Percentiles rank a stretch among this genome's conserved stretches.
Evolutionary conservation across 2,797 vertebrate species (phyloP).

Genomic region (Carapus acus): DNA sequence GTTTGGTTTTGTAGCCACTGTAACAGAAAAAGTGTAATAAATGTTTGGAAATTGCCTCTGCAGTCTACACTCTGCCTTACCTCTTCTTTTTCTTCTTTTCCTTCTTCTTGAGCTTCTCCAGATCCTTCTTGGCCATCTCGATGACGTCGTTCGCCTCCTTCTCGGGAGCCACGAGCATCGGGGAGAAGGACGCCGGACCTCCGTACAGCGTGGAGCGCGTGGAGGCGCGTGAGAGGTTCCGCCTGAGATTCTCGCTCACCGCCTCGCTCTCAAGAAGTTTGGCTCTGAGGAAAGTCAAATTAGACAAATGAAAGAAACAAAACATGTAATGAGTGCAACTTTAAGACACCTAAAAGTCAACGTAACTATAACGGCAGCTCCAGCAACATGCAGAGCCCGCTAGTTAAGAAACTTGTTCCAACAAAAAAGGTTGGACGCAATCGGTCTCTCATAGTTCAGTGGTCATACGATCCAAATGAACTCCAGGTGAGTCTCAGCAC

Average conservation of each 20-base stretch:
- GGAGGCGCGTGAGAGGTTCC: conserved; percentile 83
- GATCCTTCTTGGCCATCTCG: conserved; percentile 91
- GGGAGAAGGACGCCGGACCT: conserved; percentile 73
- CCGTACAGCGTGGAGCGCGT: conserved; percentile 79
- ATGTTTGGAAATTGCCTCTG: too few species aligned
- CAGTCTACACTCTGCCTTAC: conserved; percentile 70
- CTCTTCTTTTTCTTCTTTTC: conserved; percentile 96
- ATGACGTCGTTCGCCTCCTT: conserved; percentile 90
- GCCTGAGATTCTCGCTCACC: conserved; percentile 87
- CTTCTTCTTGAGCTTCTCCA: conserved; percentile 92
- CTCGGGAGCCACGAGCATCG: conserved; percentile 77
- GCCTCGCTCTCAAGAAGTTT: conserved; percentile 95
- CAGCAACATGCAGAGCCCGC: too few species aligned
- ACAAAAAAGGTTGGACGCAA: too few species aligned
- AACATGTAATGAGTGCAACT: too few species aligned
- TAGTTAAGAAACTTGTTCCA: too few species aligned
- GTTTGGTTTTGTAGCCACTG: too few species aligned
- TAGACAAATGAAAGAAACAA: not conserved
- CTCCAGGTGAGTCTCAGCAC: too few species aligned
- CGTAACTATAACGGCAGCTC: too few species aligned
- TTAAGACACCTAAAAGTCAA: too few species aligned
- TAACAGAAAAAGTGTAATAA: too few species aligned
- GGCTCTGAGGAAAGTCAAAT: conserved; percentile 74
- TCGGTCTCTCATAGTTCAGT: too few species aligned
- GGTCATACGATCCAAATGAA: too few species aligned